These are phyloP conservation scores for Eurytoma californica DNA, from an alignment of 2,888 invertebrate species.

Conservation along the genomic window DNA sequence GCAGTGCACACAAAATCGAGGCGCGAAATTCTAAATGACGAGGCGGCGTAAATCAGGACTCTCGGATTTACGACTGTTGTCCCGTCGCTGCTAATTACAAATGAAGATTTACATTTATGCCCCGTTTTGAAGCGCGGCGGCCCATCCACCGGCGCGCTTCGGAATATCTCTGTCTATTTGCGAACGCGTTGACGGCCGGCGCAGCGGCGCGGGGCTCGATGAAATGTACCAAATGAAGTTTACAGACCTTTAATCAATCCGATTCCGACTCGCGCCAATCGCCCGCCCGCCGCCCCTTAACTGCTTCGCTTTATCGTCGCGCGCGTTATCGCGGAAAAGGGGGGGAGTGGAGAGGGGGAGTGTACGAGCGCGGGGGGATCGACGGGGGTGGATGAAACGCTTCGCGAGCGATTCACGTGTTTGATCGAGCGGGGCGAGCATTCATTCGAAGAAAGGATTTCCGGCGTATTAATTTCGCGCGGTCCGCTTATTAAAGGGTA, in stretches of 20 bases:
- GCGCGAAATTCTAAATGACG: background rate
- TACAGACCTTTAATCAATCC: constrained; percentile 55
- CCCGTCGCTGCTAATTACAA: constrained; percentile 63
- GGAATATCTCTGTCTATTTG: constrained; percentile 50
- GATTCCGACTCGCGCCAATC: constrained; percentile 37
- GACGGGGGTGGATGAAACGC: no score
- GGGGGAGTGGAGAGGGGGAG: background rate
- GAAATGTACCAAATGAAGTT: constrained; percentile 51
- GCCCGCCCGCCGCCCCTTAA: background rate
- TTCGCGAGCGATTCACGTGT: no score
- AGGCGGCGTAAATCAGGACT: constrained; percentile 61
- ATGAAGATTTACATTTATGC: constrained; percentile 61
- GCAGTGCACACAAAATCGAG: background rate
- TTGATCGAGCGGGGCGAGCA: no score
- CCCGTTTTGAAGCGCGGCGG: constrained; percentile 25
- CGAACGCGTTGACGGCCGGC: constrained; percentile 32
- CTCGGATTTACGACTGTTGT: constrained; percentile 62
- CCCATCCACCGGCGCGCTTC: constrained; percentile 7
- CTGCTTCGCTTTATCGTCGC: background rate
- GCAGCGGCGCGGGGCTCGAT: constrained; percentile 8
- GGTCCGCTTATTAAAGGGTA: background rate
- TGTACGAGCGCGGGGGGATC: no score
- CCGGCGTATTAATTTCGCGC: background rate
- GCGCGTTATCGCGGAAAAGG: background rate
- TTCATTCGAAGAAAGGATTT: no score